Base-by-base conservation (phyloP, 2,797 vertebrate genomes). In the Chloroceryle inda region DNA sequence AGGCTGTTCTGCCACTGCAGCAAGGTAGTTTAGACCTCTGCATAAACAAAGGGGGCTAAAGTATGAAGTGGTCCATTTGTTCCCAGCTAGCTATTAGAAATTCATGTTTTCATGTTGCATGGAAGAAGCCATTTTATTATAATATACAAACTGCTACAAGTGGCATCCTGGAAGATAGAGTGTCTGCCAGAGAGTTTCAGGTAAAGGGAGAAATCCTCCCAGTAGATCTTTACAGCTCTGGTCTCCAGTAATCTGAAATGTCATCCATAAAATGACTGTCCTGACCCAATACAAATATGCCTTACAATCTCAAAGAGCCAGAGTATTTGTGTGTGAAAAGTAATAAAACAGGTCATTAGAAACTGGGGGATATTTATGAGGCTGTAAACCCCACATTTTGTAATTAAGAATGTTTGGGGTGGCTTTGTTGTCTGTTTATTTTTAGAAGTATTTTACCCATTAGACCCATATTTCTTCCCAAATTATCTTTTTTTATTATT, bases 201-300 rank as follows among this genome's bases (percentile, higher is more conserved):
- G n/a, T 37, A 33, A 72, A 92, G 40, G 40, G 40, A 77, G 16
- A 93, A 82, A 89, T 73, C 37, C 17, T 85, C 63, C 44, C 31
- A 35, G 26, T 7, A 58, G 63, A 76, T 53, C 38, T 85, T 77
- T 40, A 73, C 11, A 20, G 22, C 52, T 55, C 20, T 79, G 27
- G 29, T 59, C 23, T 81, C 53, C 3, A 22, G 45, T 44, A 47
- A 78, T 58, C 52, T 82, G 11, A 45, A 80, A 53, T 33, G 42
- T 26, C 44, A 88, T 5, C 35, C 45, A 24, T 42, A 53, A 80
- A 80, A 68, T 16, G 27, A 69, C 42, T 66, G 24, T 14, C 27
- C 38, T 14, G 29, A 73, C 53, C 64, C 58, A 83, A 72, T 7
- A 29, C 33, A 38, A 38, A 37, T 0, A 15, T 37, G 33, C 35